Percentiles rank a stretch among this genome's conserved stretches.
These are phyloP conservation scores for Deilephila elpenor DNA, from an alignment of 2,888 invertebrate species.

Conservation along the genomic window DNA sequence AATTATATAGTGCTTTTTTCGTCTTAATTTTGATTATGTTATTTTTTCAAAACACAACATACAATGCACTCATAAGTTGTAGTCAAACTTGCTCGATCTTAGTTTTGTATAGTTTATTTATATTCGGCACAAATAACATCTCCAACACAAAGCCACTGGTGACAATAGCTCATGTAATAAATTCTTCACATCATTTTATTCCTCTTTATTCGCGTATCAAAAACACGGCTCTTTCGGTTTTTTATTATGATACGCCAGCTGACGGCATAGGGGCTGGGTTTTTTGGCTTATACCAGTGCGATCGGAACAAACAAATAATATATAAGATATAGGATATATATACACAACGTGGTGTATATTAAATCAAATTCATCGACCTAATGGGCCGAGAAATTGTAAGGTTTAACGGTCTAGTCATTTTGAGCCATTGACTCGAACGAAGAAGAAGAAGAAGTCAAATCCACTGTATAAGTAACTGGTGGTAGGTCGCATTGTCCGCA, in stretches of 20 bases:
- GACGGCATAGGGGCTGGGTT: neutral
- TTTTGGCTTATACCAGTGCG: neutral
- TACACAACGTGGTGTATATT: neutral
- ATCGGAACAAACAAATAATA: neutral
- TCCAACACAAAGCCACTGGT: constrained; percentile 3
- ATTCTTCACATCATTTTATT: constrained; percentile 6
- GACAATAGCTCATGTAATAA: constrained; percentile 1
- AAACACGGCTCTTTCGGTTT: neutral
- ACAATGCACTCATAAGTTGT: neutral
- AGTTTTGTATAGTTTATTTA: neutral
- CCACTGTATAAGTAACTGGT: no score
- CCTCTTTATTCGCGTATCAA: neutral
- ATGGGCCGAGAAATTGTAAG: no score
- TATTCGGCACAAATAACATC: neutral
- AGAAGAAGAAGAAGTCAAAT: no score
- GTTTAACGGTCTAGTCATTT: no score
- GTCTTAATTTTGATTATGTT: no score
- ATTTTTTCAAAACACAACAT: no score
- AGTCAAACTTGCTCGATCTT: neutral
- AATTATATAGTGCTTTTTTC: no score
- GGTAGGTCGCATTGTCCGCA: no score
- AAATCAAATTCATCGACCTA: neutral
- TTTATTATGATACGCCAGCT: neutral
- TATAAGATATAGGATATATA: neutral
- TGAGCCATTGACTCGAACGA: no score